phyloP scores from a whole-genome alignment of 2,797 vertebrate genomes.

The Poeciliopsis presidionis region DNA sequence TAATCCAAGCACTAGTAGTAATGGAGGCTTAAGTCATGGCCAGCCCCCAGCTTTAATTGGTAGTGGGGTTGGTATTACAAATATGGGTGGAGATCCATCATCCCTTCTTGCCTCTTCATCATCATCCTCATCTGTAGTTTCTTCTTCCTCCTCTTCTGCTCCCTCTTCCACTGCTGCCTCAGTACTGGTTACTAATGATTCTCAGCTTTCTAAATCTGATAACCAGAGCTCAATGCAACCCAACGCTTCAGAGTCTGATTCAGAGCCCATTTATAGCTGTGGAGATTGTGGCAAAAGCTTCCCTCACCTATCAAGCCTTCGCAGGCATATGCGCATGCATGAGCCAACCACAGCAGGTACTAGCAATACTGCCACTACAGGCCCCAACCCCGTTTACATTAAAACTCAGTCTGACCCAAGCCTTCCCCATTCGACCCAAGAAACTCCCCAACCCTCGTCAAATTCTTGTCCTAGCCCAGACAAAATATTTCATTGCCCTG shows the following conservation, averaged over 20 bases:
- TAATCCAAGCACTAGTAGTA: constrained; percentile 78
- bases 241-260: constrained; percentile 74
- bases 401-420: constrained; percentile 80
- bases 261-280: constrained; percentile 88
- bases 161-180: constrained; percentile 83
- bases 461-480: constrained; percentile 84
- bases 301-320: constrained; percentile 94
- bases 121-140: constrained; percentile 84
- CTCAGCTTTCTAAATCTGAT: constrained; percentile 81
- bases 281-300: constrained; percentile 93
- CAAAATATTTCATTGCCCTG: constrained; percentile 89
- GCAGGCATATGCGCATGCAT: constrained; percentile 93
- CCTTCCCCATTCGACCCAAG: constrained; percentile 85
- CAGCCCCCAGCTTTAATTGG: constrained; percentile 80
- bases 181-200: constrained; percentile 83
- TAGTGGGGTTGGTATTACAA: constrained; percentile 78
- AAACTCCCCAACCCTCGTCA: constrained; percentile 67
- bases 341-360: constrained; percentile 87
- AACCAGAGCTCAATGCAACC: constrained; percentile 78
- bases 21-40: constrained; percentile 78
- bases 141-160: constrained; percentile 84
- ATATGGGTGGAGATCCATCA: constrained; percentile 80
- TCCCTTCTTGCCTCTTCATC: constrained; percentile 82
- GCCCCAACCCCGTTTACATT: constrained; percentile 82
- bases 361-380: constrained; percentile 76